Conservation (phyloP, 2,797 vertebrate species). For the Cheirogaleus major region DNA sequence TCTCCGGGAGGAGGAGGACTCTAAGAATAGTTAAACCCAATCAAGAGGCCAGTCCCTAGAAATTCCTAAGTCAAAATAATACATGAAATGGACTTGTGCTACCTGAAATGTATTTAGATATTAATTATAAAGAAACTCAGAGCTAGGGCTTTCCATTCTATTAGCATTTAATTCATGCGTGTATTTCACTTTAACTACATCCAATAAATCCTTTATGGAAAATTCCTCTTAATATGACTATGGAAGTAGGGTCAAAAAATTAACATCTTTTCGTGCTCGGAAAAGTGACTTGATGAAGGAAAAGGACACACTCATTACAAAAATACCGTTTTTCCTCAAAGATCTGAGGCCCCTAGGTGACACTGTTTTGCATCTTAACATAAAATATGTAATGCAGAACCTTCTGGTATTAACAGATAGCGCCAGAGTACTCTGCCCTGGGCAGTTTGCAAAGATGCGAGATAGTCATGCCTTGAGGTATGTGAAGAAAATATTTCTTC, state of each 20-base stretch:
- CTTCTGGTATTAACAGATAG: slow-evolving; percentile 86
- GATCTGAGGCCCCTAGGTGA: slow-evolving; percentile 77
- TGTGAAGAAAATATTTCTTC: slow-evolving; percentile 70
- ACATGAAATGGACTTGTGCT: not conserved
- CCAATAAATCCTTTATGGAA: slow-evolving; percentile 81
- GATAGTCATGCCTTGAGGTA: slow-evolving; percentile 76
- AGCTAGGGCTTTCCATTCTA: slow-evolving; percentile 61
- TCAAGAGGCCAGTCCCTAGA: not conserved
- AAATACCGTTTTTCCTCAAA: slow-evolving; percentile 80
- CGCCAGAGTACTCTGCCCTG: slow-evolving; percentile 75
- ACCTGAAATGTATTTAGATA: not conserved
- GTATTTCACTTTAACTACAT: slow-evolving; percentile 78
- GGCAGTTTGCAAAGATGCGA: slow-evolving; percentile 80
- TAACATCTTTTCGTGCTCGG: slow-evolving; percentile 76
- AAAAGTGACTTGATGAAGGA: slow-evolving; percentile 78
- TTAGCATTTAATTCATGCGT: slow-evolving; percentile 55
- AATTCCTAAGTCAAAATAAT: not conserved
- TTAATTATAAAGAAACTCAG: not conserved
- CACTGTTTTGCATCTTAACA: slow-evolving; percentile 86
- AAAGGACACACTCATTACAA: slow-evolving; percentile 78
- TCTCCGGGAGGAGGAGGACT: not conserved
- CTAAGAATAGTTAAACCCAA: too few species aligned
- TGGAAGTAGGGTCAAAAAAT: slow-evolving; percentile 80
- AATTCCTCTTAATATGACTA: slow-evolving; percentile 77
- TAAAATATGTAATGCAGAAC: slow-evolving; percentile 83